A percentile compares a stretch with the other conserved stretches of the same genome.
Conservation (phyloP, 2,113 vertebrate genomes). For the Eleginops maclovinus region DNA sequence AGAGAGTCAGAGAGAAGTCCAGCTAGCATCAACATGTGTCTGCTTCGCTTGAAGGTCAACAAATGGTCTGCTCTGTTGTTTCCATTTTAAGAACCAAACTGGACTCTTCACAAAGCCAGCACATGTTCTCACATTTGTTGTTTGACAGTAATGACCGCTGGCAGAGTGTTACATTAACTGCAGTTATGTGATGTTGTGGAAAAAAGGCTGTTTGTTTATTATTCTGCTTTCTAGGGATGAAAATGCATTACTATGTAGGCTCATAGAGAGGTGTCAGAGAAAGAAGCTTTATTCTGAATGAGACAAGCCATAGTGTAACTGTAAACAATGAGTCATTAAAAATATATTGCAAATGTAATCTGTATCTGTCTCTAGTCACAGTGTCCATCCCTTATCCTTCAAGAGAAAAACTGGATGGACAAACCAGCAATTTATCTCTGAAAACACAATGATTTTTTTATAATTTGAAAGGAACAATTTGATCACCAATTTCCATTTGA, state of each 20-base stretch:
- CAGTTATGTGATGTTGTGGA: constrained; percentile 24
- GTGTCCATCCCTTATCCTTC: background rate
- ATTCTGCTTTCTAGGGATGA: background rate
- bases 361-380: background rate
- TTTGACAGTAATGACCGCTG: constrained; percentile 27
- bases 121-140: constrained; percentile 8
- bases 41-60: constrained; percentile 37
- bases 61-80: constrained; percentile 2
- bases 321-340: background rate
- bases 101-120: constrained; percentile 10
- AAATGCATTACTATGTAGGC: constrained; percentile 4
- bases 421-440: background rate
- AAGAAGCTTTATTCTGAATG: constrained; percentile 3
- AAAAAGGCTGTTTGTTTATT: constrained; percentile 23
- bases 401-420: constrained; percentile 8
- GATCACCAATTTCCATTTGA: constrained; percentile 49
- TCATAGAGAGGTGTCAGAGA: constrained; percentile 15
- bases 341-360: background rate
- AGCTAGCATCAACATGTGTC: background rate
- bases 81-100: constrained; percentile 14
- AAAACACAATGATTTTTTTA: constrained; percentile 14
- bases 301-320: background rate
- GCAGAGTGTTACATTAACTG: constrained; percentile 43
- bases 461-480: constrained; percentile 37
- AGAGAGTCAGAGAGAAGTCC: background rate